Evolutionary conservation across 2,888 invertebrate species (phyloP), one percentile per base, ranked within the genome.

Genomic region (Parnassius smintheus): DNA sequence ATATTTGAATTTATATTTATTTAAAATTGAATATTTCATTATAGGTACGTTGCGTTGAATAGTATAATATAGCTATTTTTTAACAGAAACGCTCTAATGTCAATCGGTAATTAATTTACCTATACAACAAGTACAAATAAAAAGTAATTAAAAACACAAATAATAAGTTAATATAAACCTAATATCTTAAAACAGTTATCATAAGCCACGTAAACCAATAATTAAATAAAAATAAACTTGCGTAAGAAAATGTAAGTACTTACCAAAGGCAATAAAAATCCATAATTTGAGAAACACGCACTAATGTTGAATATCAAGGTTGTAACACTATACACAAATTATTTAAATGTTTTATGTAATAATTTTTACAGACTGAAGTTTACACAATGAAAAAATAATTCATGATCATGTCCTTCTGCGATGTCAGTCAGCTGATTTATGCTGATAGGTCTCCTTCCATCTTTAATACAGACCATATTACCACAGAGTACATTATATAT

Each of bases 371-470:
- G 78, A 83, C 77, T 70, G 71, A 68, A 71, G 78, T 80, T 81
- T 81, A 78, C 78, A 81, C 77, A 80, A 83, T 82, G 83, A 82
- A 88, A 88, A 85, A 85, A 83, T 86, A 83, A 58, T 58, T 44
- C 50, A 52, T 68, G 76, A 76, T 77, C 74, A 81, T 81, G 76
- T 76, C 77, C 74, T 81, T 81, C 77, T 73, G 71, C 75, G 70
- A 80, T 84, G 88, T 89, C 89, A 88, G 86, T 89, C 90, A 91
- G 89, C 89, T 91, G 90, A 89, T 89, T 81, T 79, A 12, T 18
- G 18, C 18, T 18, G 18, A 35, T 35, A 35, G 35, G 35, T 79
- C 70, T 71, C 79, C 64, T 72, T 49, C 69, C 68, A 56, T 60
- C 13, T 54, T 56, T 56, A 48, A 44, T 42, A 61, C 25, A 35